Conservation (phyloP, 2,113 vertebrate genomes). For the Nibea albiflora region DNA sequence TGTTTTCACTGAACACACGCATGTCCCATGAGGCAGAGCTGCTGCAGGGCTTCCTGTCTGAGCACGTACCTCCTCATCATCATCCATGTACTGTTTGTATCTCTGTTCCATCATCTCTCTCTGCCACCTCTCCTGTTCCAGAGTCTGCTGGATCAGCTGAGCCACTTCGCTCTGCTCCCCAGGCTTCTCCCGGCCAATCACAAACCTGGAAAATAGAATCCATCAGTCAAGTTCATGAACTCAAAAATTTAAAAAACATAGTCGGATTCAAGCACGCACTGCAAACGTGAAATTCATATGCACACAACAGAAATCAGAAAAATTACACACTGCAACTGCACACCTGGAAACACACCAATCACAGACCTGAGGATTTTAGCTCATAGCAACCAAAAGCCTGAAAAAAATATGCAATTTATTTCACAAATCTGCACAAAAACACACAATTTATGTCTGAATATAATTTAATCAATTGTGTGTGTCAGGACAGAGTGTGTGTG, state of each 20-base stretch:
- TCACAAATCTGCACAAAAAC: not conserved
- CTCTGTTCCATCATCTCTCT: conserved; percentile 98
- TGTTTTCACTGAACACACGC: not conserved
- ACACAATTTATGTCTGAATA: not conserved
- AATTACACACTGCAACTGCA: not conserved
- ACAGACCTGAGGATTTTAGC: conserved; percentile 29
- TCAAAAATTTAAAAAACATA: not conserved
- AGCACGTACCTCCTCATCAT: conserved; percentile 78
- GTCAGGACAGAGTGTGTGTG: not conserved
- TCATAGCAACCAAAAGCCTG: conserved; percentile 18
- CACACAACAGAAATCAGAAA: not conserved
- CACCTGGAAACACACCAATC: not conserved
- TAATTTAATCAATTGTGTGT: not conserved
- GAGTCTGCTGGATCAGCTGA: conserved; percentile 97
- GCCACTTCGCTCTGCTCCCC: conserved; percentile 98
- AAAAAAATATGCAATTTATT: conserved; percentile 4
- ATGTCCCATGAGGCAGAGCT: not conserved
- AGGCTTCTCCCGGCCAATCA: conserved; percentile 96
- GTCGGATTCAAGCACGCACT: not conserved
- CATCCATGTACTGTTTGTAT: conserved; percentile 88
- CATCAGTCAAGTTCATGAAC: conserved; percentile 78
- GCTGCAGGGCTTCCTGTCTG: not conserved
- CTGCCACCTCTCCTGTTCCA: conserved; percentile 98
- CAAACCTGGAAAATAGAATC: conserved; percentile 84
- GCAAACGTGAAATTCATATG: not conserved